Conservation (phyloP, 2,797 vertebrate genomes). For the Balearica regulorum region DNA sequence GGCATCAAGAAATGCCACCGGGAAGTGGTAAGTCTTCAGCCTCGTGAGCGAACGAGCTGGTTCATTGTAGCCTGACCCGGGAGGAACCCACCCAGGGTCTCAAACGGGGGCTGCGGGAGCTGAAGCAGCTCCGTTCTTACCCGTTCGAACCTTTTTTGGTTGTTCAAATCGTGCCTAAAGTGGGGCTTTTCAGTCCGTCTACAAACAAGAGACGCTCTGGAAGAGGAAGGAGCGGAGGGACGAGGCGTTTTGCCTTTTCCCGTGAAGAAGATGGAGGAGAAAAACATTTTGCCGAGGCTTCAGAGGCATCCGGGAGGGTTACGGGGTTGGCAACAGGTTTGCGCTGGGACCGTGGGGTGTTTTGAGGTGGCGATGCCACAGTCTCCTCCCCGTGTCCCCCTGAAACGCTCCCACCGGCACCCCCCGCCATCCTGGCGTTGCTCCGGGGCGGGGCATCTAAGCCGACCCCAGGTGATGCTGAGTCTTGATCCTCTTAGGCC, state of each 20-base stretch:
- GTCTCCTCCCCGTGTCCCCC: neutral
- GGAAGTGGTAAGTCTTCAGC: conserved; percentile 67
- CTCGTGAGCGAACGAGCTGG: neutral
- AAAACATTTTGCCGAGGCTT: neutral
- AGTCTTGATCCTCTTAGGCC: conserved; percentile 43
- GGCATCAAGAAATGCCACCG: conserved; percentile 70
- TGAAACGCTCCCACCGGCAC: rapidly evolving
- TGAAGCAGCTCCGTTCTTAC: rapidly evolving
- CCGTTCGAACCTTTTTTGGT: neutral
- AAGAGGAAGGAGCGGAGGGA: neutral
- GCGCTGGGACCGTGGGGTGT: neutral
- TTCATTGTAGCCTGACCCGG: neutral
- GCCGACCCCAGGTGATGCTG: neutral
- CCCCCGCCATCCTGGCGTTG: rapidly evolving
- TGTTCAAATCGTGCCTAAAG: neutral
- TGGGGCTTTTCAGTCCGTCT: neutral
- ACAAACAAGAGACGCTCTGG: neutral
- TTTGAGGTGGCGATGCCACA: neutral
- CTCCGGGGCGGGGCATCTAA: neutral
- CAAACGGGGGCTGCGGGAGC: neutral
- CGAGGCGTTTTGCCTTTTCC: neutral
- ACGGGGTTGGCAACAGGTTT: neutral
- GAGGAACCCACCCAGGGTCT: neutral
- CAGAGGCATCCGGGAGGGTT: neutral
- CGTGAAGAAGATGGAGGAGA: neutral